phyloP scores from a whole-genome alignment of 2,888 invertebrate genomes.

The Orgyia antiqua region DNA sequence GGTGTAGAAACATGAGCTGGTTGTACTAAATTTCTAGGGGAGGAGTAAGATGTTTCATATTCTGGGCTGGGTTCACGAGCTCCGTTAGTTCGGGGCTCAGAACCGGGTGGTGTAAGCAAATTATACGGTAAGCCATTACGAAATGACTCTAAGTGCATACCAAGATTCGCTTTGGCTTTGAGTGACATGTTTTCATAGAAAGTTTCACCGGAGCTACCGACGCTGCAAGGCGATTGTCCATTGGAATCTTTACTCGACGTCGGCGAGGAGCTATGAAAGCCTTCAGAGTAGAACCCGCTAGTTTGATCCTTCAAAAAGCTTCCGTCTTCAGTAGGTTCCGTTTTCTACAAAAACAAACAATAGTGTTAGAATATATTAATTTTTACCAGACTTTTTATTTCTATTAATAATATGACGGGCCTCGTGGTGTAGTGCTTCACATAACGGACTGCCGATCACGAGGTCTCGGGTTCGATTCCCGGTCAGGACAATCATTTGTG shows the following conservation, averaged over 20 bases:
- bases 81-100: conserved; percentile 54
- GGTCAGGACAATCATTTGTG: too few relatives aligned
- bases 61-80: conserved; percentile 53
- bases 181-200: conserved; percentile 61
- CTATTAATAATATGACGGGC: neutral
- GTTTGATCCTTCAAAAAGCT: conserved; percentile 76
- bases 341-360: conserved; percentile 69
- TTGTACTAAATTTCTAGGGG: conserved; percentile 49
- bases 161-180: conserved; percentile 65
- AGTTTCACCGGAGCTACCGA: conserved; percentile 59
- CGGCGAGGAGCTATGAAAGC: conserved; percentile 79
- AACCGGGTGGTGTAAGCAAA: conserved; percentile 80
- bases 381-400: neutral
- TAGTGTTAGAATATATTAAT: conserved; percentile 12
- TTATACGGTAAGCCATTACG: conserved; percentile 75
- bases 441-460: too few relatives aligned
- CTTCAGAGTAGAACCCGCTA: conserved; percentile 80
- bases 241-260: conserved; percentile 75
- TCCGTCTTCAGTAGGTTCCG: conserved; percentile 69
- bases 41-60: conserved; percentile 52
- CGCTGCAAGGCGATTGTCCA: conserved; percentile 68
- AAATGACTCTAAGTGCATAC: conserved; percentile 60
- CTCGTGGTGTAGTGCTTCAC: too few relatives aligned
- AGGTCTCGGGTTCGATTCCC: too few relatives aligned
- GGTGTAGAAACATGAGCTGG: conserved; percentile 59